phyloP scores from a whole-genome alignment of 2,797 vertebrate species.

The Onychomys torridus region DNA sequence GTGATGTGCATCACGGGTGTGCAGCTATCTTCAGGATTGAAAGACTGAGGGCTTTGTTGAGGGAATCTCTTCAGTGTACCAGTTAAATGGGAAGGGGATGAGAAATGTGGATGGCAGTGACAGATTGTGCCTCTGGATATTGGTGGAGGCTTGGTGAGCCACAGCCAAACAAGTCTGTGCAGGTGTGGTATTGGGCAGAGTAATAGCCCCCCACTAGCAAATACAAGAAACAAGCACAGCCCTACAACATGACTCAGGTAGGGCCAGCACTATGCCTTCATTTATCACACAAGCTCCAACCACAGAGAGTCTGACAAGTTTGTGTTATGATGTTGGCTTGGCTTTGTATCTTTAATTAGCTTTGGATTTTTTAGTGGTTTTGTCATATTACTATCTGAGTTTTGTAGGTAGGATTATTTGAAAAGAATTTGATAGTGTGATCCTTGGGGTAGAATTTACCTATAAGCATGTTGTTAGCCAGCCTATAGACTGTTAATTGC shows the following conservation, averaged over 20 bases:
- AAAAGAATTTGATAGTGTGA: constrained; percentile 70
- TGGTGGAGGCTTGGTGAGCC: constrained; percentile 25
- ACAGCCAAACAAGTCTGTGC: constrained; percentile 25
- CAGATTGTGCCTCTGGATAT: constrained; percentile 47
- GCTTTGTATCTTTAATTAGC: constrained; percentile 79
- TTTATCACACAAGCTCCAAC: constrained; percentile 76
- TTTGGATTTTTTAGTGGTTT: constrained; percentile 79
- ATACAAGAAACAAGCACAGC: constrained; percentile 37
- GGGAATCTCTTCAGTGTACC: constrained; percentile 82
- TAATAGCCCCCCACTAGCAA: background rate
- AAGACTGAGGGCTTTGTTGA: constrained; percentile 82
- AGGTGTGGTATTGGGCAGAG: constrained; percentile 37
- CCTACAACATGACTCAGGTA: constrained; percentile 19
- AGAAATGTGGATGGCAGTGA: constrained; percentile 64
- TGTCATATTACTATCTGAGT: constrained; percentile 79
- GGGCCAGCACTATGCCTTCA: constrained; percentile 70
- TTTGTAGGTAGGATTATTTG: constrained; percentile 79
- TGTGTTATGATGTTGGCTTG: constrained; percentile 73
- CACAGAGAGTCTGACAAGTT: constrained; percentile 73
- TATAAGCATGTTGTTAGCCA: constrained; percentile 76
- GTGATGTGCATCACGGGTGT: constrained; percentile 79
- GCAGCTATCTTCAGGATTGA: constrained; percentile 77
- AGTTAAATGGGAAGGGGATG: constrained; percentile 67
- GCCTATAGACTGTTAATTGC: constrained; percentile 76
- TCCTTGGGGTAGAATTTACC: constrained; percentile 78